Percentiles rank a stretch among this genome's conserved stretches.
Conservation (phyloP, 2,113 vertebrate genomes). For the Amphilophus citrinellus region DNA sequence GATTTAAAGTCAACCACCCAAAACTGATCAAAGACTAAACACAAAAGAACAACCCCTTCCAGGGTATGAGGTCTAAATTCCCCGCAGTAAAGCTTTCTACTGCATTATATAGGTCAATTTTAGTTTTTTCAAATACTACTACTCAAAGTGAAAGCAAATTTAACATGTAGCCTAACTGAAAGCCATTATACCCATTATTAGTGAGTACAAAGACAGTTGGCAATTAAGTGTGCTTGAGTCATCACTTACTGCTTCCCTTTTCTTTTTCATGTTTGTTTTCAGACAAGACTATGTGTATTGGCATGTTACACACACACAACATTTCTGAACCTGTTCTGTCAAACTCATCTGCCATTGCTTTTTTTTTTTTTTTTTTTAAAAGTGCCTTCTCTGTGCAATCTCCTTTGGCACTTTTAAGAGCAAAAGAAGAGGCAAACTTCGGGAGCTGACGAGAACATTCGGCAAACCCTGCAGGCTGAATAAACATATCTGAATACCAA, state of each 20-base stretch:
- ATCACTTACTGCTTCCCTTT: slow-evolving; percentile 44
- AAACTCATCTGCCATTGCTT: neutral
- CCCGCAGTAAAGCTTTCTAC: neutral
- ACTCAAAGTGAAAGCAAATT: neutral
- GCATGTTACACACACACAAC: neutral
- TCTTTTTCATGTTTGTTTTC: slow-evolving; percentile 15
- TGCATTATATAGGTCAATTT: neutral
- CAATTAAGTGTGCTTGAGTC: slow-evolving; percentile 20
- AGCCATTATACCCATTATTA: slow-evolving; percentile 4
- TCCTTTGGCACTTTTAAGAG: slow-evolving; percentile 7
- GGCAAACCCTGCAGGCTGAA: slow-evolving; percentile 34
- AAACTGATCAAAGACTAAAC: neutral
- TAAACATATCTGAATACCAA: slow-evolving; percentile 24
- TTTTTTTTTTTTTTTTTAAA: too few relatives aligned
- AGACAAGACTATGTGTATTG: neutral
- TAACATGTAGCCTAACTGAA: neutral
- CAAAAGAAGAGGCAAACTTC: slow-evolving; percentile 15
- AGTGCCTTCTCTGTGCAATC: neutral
- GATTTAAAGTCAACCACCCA: neutral
- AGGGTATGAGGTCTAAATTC: neutral
- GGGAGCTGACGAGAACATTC: neutral
- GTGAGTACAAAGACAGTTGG: neutral
- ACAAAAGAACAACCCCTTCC: neutral
- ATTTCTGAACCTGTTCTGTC: slow-evolving; percentile 1
- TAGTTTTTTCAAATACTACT: neutral